Conservation (phyloP, 2,888 invertebrate genomes). For the Trichacis sp. region DNA sequence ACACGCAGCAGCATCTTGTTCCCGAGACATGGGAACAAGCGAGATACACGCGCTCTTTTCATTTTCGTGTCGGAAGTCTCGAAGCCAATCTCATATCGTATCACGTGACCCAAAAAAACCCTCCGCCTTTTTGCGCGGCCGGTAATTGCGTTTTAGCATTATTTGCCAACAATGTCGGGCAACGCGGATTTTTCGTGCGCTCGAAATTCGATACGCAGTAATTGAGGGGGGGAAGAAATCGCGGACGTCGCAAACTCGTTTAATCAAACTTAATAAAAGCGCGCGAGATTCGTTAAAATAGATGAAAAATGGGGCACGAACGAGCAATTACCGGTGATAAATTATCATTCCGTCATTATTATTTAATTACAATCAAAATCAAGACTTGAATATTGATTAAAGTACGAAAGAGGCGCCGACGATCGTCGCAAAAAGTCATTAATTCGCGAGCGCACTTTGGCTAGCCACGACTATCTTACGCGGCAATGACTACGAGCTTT, state of each 20-base stretch:
- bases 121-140: constrained; percentile 15
- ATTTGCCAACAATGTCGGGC: constrained; percentile 27
- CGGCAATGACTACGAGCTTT: constrained; percentile 4
- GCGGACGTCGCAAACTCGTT: constrained; percentile 19
- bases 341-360: constrained; percentile 63
- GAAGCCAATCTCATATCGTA: constrained; percentile 16
- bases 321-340: constrained; percentile 63
- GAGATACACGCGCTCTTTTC: constrained; percentile 13
- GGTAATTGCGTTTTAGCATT: constrained; percentile 21
- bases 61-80: constrained; percentile 21
- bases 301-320: no score
- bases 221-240: constrained; percentile 37
- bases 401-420: constrained; percentile 17
- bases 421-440: constrained; percentile 41
- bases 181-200: constrained; percentile 19
- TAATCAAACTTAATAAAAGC: neutral
- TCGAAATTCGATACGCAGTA: constrained; percentile 34
- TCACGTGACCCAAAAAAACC: constrained; percentile 17
- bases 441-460: constrained; percentile 37
- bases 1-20: constrained; percentile 5
- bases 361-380: constrained; percentile 65
- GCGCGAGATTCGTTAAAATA: no score
- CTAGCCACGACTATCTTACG: constrained; percentile 35
- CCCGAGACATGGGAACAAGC: constrained; percentile 27
- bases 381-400: constrained; percentile 63